These are phyloP conservation scores for Drosophila sordidula DNA, from an alignment of 2,888 invertebrate genomes.

Conservation along the genomic window DNA sequence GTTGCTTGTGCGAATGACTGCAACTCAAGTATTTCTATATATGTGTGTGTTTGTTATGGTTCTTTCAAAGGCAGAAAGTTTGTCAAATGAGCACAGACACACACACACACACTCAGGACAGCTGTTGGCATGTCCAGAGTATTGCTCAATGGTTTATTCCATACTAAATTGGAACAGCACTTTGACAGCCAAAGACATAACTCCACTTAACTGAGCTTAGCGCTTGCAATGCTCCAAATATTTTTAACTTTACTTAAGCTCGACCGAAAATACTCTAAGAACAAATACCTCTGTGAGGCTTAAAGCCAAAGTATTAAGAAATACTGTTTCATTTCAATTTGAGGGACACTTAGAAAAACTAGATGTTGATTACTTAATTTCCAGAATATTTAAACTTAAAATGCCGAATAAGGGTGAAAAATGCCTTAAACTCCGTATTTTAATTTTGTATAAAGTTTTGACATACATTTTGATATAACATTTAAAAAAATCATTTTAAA, in stretches of 20 bases:
- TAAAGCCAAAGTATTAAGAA: too few relatives aligned
- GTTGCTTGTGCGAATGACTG: slow-evolving; percentile 60
- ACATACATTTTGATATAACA: too few relatives aligned
- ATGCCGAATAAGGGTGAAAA: too few relatives aligned
- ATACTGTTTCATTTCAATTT: too few relatives aligned
- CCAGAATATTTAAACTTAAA: too few relatives aligned
- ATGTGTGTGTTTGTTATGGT: slow-evolving; percentile 9
- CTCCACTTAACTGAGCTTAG: slow-evolving; percentile 21
- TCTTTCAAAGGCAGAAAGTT: slow-evolving; percentile 47
- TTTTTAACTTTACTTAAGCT: slow-evolving; percentile 14
- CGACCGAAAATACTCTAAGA: neutral
- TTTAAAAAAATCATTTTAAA: too few relatives aligned
- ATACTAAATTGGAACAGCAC: slow-evolving; percentile 57
- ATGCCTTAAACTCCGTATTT: too few relatives aligned
- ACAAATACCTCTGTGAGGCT: too few relatives aligned
- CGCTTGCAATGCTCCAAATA: neutral
- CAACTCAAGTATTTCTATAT: slow-evolving; percentile 31
- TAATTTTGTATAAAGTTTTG: too few relatives aligned
- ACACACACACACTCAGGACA: slow-evolving; percentile 23
- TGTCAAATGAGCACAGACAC: slow-evolving; percentile 50
- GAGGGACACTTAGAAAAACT: too few relatives aligned
- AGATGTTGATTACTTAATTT: too few relatives aligned
- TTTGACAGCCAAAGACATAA: slow-evolving; percentile 54
- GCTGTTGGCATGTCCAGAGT: slow-evolving; percentile 34
- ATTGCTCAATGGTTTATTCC: slow-evolving; percentile 52